These are phyloP conservation scores for Caloenas nicobarica DNA, from an alignment of 2,113 vertebrate species.

Conservation along the genomic window DNA sequence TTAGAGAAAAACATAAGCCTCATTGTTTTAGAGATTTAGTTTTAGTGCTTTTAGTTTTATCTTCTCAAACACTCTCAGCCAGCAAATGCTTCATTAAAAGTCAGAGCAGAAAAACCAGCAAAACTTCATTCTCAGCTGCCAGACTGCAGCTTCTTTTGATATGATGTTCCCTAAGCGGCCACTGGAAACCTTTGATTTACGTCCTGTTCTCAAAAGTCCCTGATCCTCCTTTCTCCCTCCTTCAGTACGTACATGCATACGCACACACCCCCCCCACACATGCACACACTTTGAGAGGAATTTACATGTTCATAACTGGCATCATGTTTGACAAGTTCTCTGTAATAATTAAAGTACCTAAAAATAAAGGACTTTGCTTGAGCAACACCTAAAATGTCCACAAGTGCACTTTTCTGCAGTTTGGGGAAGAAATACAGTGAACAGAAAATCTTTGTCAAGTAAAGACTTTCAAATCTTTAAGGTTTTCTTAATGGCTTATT, in stretches of 20 bases:
- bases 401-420: neutral
- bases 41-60: slow-evolving; percentile 18
- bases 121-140: neutral
- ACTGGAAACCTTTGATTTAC: neutral
- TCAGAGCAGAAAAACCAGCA: neutral
- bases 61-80: neutral
- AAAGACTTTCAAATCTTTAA: neutral
- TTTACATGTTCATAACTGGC: neutral
- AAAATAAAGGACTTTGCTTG: neutral
- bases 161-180: accelerated
- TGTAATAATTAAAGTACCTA: neutral
- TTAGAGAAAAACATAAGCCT: slow-evolving; percentile 20
- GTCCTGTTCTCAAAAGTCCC: neutral
- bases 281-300: neutral
- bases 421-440: neutral
- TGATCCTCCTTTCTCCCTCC: neutral
- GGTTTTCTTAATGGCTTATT: neutral
- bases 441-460: neutral
- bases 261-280: too few species aligned
- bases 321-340: neutral
- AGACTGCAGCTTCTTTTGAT: slow-evolving; percentile 12
- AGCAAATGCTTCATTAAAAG: neutral
- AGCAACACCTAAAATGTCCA: neutral
- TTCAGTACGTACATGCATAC: neutral
- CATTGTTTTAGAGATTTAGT: neutral